Evolutionary conservation across 2,888 invertebrate genomes (phyloP), one percentile per base, ranked within the genome.

Genomic region (Junonia oenone): DNA sequence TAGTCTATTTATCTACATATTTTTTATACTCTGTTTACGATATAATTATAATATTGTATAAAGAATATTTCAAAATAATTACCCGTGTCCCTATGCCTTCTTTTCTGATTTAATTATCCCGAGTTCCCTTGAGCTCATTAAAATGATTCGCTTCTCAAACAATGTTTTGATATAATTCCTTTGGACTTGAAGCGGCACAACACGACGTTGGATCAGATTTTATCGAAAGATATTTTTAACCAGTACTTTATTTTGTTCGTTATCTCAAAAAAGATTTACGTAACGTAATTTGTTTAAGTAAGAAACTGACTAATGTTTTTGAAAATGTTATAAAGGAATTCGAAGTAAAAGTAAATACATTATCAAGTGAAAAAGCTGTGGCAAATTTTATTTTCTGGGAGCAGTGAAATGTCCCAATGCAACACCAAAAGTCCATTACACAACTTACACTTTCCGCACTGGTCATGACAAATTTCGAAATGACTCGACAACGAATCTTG

Each of bases 121-220:
- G n/a, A 55, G 58, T 50, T 57, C 37, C 53, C 45, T 57, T 47
- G 47, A 37, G 62, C 52, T 57, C 57, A 59, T 62, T 62, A 62
- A 59, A 57, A 59, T 63, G 60, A 63, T 62, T 58, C 56, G 56
- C 59, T 47, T 58, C 56, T 62, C 56, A 56, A 59, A 61, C 61
- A 62, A 56, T 63, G 55, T 62, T 57, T 59, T 60, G 57, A 60
- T 57, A 45, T 58, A 52, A 60, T 58, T 58, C 55, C 51, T 58
- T 60, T 38, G 31, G 60, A 60, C 60, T 55, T 52, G 55, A 35
- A 52, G 52, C 56, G 51, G 49, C 27, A 52, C 48, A 43, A 52
- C 38, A 58, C n/a, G 55, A 52, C 29, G 49, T 31, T 45, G 59
- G 49, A 52, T 56, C 56, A 45, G 59, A 56, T 56, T 45, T 38